Conservation (phyloP, 2,797 vertebrate species). For the Oreortyx pictus region DNA sequence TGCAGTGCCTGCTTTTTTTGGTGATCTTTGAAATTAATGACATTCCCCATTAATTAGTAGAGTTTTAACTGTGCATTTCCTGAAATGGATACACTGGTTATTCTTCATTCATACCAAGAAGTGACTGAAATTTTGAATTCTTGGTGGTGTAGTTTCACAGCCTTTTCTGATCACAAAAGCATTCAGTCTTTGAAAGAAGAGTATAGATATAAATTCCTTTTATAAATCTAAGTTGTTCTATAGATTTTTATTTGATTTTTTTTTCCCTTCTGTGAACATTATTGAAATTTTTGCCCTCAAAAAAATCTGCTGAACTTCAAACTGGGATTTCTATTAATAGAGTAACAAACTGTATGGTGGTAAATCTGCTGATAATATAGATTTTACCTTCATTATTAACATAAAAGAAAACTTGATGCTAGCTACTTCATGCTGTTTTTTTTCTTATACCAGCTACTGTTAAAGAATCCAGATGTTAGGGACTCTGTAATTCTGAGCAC, state of each 20-base stretch:
- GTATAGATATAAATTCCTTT: neutral
- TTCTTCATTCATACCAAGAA: neutral
- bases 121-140: neutral
- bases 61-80: neutral
- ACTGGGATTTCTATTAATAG: neutral
- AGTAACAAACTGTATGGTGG: neutral
- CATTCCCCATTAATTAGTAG: neutral
- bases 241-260: neutral
- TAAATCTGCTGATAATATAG: neutral
- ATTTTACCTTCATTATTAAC: neutral
- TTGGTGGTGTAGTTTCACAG: neutral
- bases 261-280: accelerated
- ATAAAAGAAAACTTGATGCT: neutral
- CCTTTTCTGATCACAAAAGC: neutral
- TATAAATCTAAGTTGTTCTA: neutral
- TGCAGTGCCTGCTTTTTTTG: neutral
- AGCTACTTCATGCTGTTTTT: neutral
- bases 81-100: accelerated
- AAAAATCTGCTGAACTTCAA: neutral
- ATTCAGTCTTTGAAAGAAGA: neutral
- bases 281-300: neutral
- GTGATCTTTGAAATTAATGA: neutral
- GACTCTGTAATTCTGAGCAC: neutral
- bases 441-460: neutral
- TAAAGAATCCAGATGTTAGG: neutral